Conservation (phyloP, 1,140 invertebrate species). For the Pseudomyrmex concolor region DNA sequence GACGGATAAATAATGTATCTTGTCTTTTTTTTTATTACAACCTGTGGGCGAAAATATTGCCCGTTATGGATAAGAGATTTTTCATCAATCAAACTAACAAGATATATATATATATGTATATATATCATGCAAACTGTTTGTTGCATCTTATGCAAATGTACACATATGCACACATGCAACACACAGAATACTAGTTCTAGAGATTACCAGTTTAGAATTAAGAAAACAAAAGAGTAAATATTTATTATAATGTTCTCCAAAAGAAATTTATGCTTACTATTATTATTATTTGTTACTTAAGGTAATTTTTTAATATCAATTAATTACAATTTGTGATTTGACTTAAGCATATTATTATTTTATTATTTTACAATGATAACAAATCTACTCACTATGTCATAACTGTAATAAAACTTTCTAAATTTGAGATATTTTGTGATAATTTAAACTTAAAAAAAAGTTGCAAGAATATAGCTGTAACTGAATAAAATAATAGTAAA, state of each 20-base stretch:
- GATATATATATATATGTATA: background rate
- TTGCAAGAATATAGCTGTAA: slow-evolving; percentile 7
- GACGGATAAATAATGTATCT: slow-evolving; percentile 61
- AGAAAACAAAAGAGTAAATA: no score
- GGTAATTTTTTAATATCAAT: no score
- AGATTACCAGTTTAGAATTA: no score
- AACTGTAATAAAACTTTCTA: background rate
- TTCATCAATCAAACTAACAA: background rate
- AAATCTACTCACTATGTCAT: background rate
- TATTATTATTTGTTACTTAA: no score
- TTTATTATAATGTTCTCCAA: no score
- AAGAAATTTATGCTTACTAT: no score
- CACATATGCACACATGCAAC: no score
- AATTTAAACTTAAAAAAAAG: background rate
- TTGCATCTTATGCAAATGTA: background rate
- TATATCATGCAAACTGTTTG: slow-evolving; percentile 1
- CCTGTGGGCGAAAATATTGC: slow-evolving; percentile 75
- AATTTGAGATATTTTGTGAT: background rate
- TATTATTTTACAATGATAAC: no score
- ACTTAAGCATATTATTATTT: no score
- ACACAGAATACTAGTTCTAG: no score
- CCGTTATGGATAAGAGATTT: slow-evolving; percentile 67
- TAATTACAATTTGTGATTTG: no score
- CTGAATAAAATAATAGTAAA: slow-evolving; percentile 10
- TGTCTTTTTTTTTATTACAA: slow-evolving; percentile 63